Evolutionary conservation across 2,113 vertebrate genomes (phyloP).

Genomic region (Setophaga coronata): DNA sequence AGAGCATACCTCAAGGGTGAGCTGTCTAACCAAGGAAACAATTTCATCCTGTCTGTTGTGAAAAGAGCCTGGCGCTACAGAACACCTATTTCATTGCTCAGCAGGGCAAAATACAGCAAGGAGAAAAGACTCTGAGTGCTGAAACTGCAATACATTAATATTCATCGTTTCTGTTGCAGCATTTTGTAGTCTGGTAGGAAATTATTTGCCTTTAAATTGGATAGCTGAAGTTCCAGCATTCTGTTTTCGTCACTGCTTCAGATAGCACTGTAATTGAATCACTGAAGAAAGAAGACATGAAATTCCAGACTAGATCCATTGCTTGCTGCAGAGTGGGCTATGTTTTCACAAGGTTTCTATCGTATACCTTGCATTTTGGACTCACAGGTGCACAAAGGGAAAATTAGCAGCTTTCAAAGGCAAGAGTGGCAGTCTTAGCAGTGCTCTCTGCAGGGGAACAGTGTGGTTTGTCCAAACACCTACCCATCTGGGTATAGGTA

Average conservation of each 20-base stretch:
- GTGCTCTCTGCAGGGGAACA: background rate
- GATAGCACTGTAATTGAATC: background rate
- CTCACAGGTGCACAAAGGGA: background rate
- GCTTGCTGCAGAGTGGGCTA: background rate
- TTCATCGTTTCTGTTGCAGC: background rate
- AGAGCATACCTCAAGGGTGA: constrained; percentile 59
- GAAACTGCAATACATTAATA: background rate
- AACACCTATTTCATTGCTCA: background rate
- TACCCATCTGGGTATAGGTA: background rate
- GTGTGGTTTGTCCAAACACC: background rate
- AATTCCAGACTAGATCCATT: background rate
- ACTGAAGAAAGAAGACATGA: background rate
- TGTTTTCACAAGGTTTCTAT: background rate
- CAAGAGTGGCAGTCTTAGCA: background rate
- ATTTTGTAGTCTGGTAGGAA: background rate
- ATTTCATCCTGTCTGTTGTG: background rate
- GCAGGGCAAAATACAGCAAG: background rate
- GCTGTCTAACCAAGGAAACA: constrained; percentile 54
- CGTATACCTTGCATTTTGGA: background rate
- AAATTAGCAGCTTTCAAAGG: background rate
- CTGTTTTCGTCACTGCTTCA: background rate
- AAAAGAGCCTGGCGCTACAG: background rate
- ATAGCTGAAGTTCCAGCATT: background rate
- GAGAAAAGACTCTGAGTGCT: background rate
- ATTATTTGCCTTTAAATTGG: background rate